Evolutionary conservation across 2,113 vertebrate species (phyloP).

Genomic region (Tetrao urogallus): DNA sequence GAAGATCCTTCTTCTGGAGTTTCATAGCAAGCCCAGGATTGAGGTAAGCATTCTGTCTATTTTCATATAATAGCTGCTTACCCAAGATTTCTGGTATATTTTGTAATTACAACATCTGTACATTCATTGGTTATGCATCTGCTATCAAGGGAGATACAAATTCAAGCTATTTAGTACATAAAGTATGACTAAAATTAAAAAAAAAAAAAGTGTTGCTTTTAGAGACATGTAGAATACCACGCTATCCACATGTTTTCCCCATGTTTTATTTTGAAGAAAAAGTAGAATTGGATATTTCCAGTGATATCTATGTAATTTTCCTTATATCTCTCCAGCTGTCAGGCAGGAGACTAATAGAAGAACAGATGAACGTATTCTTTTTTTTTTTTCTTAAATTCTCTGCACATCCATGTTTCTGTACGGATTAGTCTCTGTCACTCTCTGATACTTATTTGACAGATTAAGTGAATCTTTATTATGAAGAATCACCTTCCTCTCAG

Average conservation of each 20-base stretch:
- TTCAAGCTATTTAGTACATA: not conserved
- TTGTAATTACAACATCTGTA: too few relatives aligned
- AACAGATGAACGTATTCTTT: not conserved
- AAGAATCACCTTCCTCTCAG: not conserved
- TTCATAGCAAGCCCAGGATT: too few relatives aligned
- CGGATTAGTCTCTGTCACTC: not conserved
- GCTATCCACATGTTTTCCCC: accelerated
- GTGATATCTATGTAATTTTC: not conserved
- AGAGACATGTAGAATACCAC: not conserved
- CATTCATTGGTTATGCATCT: too few relatives aligned
- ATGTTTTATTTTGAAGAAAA: not conserved
- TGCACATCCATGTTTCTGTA: not conserved
- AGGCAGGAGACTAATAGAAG: not conserved
- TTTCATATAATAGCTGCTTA: too few relatives aligned
- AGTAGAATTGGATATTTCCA: too few relatives aligned
- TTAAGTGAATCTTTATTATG: not conserved
- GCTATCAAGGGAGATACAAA: not conserved
- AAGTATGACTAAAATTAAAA: not conserved
- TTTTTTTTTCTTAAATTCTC: not conserved
- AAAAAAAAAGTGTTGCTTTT: not conserved
- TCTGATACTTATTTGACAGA: not conserved
- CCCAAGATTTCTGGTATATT: too few relatives aligned
- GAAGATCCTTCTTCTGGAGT: too few relatives aligned
- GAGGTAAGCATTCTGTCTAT: too few relatives aligned
- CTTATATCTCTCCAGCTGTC: not conserved